phyloP scores from a whole-genome alignment of 2,888 invertebrate genomes.

The Chouioia cunea region DNA sequence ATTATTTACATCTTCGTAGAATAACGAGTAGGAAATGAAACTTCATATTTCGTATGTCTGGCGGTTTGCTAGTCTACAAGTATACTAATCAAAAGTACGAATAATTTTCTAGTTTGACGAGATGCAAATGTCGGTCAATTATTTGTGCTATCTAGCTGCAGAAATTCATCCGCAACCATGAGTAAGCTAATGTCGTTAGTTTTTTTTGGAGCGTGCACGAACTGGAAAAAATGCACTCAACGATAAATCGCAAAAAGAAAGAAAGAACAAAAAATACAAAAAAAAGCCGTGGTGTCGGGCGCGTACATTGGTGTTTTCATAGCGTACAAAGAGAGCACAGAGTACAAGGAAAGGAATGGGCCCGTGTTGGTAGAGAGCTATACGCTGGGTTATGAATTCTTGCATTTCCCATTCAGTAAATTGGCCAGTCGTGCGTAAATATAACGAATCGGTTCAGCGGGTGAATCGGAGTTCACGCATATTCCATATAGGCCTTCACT shows the following conservation, averaged over 20 bases:
- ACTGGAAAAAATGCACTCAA: slow-evolving; percentile 4
- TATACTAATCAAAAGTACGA: too few relatives aligned
- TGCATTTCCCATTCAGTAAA: slow-evolving; percentile 26
- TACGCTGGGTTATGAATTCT: slow-evolving; percentile 23
- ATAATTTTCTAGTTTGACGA: too few relatives aligned
- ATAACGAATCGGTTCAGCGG: slow-evolving; percentile 1
- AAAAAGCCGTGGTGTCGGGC: too few relatives aligned
- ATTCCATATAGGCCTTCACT: background rate
- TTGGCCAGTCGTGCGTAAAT: slow-evolving; percentile 14
- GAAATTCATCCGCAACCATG: background rate
- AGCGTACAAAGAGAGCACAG: too few relatives aligned
- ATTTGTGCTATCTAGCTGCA: slow-evolving; percentile 11
- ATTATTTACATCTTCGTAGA: too few relatives aligned
- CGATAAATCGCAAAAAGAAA: slow-evolving; percentile 8
- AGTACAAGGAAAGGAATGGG: too few relatives aligned
- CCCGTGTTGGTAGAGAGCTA: background rate
- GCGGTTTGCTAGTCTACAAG: too few relatives aligned
- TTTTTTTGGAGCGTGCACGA: background rate
- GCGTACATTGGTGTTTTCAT: too few relatives aligned
- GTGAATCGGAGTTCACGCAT: background rate
- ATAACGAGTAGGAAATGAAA: too few relatives aligned
- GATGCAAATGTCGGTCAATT: slow-evolving; percentile 11
- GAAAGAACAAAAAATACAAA: background rate
- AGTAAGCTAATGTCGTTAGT: background rate
- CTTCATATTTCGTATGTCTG: too few relatives aligned